Conservation (phyloP, 2,113 vertebrate genomes). For the Labrus mixtus region DNA sequence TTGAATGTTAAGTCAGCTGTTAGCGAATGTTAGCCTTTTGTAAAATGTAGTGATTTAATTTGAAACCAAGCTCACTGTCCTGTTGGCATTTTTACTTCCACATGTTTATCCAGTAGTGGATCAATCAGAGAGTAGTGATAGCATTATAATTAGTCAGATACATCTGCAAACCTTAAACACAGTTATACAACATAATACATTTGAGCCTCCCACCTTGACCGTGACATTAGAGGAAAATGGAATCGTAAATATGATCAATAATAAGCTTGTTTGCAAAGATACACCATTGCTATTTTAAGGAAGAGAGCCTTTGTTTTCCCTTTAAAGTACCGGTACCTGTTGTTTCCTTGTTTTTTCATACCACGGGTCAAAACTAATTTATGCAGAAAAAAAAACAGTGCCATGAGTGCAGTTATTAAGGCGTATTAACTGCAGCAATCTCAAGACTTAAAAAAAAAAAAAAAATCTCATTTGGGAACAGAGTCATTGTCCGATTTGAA, state of each 20-base stretch:
- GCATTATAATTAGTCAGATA: too few species aligned
- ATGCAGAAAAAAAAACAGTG: background rate
- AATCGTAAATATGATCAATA: background rate
- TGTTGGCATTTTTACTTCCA: too few species aligned
- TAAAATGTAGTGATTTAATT: too few species aligned
- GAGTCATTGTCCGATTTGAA: slow-evolving; percentile 17
- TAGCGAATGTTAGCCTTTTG: too few species aligned
- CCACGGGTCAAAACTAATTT: slow-evolving; percentile 6
- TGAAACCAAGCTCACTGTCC: too few species aligned
- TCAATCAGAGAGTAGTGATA: too few species aligned
- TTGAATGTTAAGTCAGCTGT: too few species aligned
- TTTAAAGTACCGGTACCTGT: background rate
- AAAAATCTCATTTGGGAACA: slow-evolving; percentile 24
- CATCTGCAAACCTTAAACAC: too few species aligned
- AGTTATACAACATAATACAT: too few species aligned
- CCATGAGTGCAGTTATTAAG: slow-evolving; percentile 16
- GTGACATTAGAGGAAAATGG: background rate
- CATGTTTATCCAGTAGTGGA: too few species aligned
- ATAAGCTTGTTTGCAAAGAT: background rate
- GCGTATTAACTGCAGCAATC: slow-evolving; percentile 15
- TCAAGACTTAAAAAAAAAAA: background rate
- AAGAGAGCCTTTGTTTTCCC: background rate
- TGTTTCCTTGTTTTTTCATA: background rate
- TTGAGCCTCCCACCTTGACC: too few species aligned
- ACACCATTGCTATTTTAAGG: background rate